A percentile compares a stretch with the other conserved stretches of the same genome.
Conservation (phyloP, 1,140 invertebrate genomes). For the Ephestia elutella region DNA sequence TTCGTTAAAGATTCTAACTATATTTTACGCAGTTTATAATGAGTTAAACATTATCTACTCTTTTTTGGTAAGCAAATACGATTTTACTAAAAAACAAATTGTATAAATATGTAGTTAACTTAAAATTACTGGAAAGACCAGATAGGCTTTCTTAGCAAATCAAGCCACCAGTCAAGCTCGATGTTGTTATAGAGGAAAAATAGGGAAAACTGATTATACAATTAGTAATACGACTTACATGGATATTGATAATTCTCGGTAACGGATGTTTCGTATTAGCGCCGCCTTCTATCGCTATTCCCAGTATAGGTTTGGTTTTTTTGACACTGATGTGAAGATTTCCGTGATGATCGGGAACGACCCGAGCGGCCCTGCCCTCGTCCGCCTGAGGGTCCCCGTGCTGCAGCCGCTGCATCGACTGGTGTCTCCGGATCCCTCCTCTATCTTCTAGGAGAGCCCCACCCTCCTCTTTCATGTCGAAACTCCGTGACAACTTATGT, state of each 20-base stretch:
- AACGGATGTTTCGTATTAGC: conserved; percentile 95
- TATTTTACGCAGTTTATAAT: too few relatives aligned
- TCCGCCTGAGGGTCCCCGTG: conserved; percentile 75
- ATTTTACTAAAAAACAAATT: too few relatives aligned
- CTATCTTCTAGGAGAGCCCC: conserved; percentile 80
- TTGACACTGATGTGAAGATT: conserved; percentile 89
- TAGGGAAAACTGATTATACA: background rate
- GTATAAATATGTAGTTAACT: too few relatives aligned
- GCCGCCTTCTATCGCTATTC: conserved; percentile 97
- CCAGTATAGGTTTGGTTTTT: conserved; percentile 94
- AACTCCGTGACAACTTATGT: conserved; percentile 87
- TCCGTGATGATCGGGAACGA: conserved; percentile 88
- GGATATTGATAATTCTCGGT: conserved; percentile 96
- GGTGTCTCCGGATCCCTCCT: conserved; percentile 76
- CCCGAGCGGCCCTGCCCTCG: conserved; percentile 79
- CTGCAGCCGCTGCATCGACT: conserved; percentile 81
- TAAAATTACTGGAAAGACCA: too few relatives aligned
- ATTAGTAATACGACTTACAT: conserved; percentile 79
- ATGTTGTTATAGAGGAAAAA: too few relatives aligned
- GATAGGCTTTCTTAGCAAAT: too few relatives aligned
- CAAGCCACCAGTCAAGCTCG: too few relatives aligned
- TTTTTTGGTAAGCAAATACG: too few relatives aligned
- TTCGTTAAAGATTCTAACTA: too few relatives aligned
- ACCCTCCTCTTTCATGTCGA: conserved; percentile 89
- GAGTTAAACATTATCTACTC: too few relatives aligned